A percentile compares a stretch with the other conserved stretches of the same genome.
These are phyloP conservation scores for Puntigrus tetrazona DNA, from an alignment of 2,113 vertebrate genomes.

Conservation along the genomic window DNA sequence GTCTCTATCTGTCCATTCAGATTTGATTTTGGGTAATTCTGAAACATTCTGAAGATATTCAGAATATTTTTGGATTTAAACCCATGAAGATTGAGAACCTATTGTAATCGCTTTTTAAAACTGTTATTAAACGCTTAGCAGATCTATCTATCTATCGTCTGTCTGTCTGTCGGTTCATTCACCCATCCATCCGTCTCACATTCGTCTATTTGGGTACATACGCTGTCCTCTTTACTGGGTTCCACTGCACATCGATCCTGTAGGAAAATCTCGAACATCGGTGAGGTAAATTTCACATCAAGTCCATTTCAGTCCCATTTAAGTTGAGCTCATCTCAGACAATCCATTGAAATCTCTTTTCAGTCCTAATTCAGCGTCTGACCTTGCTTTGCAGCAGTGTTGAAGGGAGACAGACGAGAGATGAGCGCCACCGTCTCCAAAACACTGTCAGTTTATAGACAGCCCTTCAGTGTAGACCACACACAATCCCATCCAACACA, in stretches of 20 bases:
- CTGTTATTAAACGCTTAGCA: no score
- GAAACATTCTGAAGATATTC: no score
- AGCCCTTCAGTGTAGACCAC: conserved; percentile 44
- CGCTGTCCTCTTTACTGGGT: background rate
- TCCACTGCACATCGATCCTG: conserved; percentile 23
- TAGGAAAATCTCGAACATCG: background rate
- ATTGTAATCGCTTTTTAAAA: no score
- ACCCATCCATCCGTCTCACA: background rate
- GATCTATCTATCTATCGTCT: background rate
- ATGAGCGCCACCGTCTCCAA: background rate
- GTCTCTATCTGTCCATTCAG: background rate
- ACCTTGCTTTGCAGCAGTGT: background rate
- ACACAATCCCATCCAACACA: conserved; percentile 17
- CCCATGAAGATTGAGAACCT: no score
- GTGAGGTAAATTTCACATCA: conserved; percentile 30
- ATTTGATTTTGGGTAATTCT: no score
- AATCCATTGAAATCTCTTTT: conserved; percentile 30
- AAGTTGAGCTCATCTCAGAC: conserved; percentile 21
- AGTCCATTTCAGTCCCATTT: conserved; percentile 27
- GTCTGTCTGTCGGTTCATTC: background rate
- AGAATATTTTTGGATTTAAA: no score
- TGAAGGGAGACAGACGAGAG: background rate
- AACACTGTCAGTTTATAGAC: conserved; percentile 18
- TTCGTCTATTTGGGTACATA: background rate
- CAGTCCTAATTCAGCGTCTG: conserved; percentile 34